phyloP scores from a whole-genome alignment of 2,888 invertebrate genomes.

The Endomychus coccineus region DNA sequence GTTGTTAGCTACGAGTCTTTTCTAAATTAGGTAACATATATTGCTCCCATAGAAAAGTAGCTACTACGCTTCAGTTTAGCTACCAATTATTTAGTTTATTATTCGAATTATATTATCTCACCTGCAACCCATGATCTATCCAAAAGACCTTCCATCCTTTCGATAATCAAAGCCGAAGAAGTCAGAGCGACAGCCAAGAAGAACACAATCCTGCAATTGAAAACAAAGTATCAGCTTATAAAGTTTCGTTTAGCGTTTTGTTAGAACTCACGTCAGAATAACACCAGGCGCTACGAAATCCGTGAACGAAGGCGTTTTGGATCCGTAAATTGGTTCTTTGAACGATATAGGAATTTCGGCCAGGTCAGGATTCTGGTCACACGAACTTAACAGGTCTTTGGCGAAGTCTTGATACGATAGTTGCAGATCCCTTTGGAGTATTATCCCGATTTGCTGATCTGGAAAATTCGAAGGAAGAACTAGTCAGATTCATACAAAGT shows the following conservation, averaged over 20 bases:
- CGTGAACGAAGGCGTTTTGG: constrained; percentile 84
- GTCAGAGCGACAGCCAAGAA: constrained; percentile 93
- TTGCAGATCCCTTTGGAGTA: constrained; percentile 79
- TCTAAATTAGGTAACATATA: no score
- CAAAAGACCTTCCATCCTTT: constrained; percentile 82
- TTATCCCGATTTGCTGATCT: constrained; percentile 90
- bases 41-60: no score
- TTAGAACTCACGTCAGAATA: constrained; percentile 73
- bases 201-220: constrained; percentile 75
- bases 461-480: constrained; percentile 13
- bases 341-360: constrained; percentile 87
- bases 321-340: constrained; percentile 81
- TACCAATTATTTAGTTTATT: constrained; percentile 3
- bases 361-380: constrained; percentile 74
- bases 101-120: constrained; percentile 26
- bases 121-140: constrained; percentile 89
- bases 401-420: constrained; percentile 82
- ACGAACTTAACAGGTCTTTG: constrained; percentile 60
- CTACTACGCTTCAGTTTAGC: no score
- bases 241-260: not conserved
- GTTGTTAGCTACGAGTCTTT: no score
- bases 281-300: constrained; percentile 96
- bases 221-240: not conserved
- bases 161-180: constrained; percentile 84
- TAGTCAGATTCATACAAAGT: not conserved